Conservation (phyloP, 2,888 invertebrate species). For the Hypolimnas misippus region DNA sequence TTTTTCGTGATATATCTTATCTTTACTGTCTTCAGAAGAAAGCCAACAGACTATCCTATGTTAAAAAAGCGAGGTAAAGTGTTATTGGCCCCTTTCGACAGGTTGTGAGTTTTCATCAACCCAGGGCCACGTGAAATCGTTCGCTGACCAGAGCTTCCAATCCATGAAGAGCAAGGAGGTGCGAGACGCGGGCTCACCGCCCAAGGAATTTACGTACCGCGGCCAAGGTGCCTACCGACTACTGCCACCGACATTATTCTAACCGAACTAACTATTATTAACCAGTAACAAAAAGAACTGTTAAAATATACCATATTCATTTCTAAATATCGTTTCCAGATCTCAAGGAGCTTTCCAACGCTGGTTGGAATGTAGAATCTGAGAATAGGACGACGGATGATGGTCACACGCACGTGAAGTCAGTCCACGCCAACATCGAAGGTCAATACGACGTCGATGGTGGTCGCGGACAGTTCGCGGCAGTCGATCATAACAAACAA, state of each 20-base stretch:
- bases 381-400: slow-evolving; percentile 86
- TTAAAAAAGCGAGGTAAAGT: slow-evolving; percentile 15
- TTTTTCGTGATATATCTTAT: neutral
- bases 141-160: slow-evolving; percentile 90
- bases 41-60: neutral
- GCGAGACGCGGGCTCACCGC: slow-evolving; percentile 90
- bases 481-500: slow-evolving; percentile 85
- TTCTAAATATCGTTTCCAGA: slow-evolving; percentile 60
- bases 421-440: slow-evolving; percentile 86
- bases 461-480: slow-evolving; percentile 86
- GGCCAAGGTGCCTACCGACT: slow-evolving; percentile 74
- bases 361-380: slow-evolving; percentile 88
- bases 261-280: slow-evolving; percentile 75
- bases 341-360: slow-evolving; percentile 76
- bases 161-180: slow-evolving; percentile 91
- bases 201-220: slow-evolving; percentile 84
- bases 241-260: slow-evolving; percentile 55
- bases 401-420: slow-evolving; percentile 85
- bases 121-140: slow-evolving; percentile 87
- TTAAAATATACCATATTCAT: slow-evolving; percentile 11
- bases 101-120: slow-evolving; percentile 76
- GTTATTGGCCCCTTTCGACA: slow-evolving; percentile 53
- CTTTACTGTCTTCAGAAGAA: neutral
- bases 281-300: slow-evolving; percentile 51
- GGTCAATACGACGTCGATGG: slow-evolving; percentile 86